These are phyloP conservation scores for Apomyelois bistriatella DNA, from an alignment of 2,888 invertebrate genomes.

Conservation along the genomic window DNA sequence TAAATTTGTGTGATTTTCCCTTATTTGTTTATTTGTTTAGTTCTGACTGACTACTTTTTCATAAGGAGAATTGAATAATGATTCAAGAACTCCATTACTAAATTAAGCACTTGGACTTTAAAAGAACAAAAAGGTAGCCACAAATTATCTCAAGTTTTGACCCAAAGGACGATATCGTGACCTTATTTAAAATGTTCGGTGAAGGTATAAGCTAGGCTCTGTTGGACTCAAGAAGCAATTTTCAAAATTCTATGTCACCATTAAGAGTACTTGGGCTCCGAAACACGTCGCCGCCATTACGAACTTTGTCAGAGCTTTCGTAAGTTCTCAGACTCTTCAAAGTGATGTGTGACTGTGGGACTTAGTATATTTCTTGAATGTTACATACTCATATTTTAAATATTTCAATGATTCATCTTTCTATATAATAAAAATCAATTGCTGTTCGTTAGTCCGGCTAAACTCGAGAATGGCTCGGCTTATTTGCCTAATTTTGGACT, in stretches of 20 bases:
- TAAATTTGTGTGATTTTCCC: too few relatives aligned
- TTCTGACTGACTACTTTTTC: too few relatives aligned
- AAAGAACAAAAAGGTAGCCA: background rate
- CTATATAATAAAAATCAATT: too few relatives aligned
- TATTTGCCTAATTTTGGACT: too few relatives aligned
- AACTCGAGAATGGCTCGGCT: too few relatives aligned
- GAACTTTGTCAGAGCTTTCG: conserved; percentile 16
- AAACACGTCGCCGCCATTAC: conserved; percentile 23
- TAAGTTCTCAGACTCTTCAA: background rate
- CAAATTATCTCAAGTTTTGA: background rate
- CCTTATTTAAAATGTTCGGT: background rate
- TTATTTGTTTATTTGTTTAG: too few relatives aligned
- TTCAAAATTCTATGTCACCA: conserved; percentile 11
- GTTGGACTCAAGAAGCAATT: background rate
- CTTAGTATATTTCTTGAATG: conserved; percentile 14
- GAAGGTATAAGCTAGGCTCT: background rate
- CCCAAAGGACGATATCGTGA: background rate
- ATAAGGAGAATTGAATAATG: too few relatives aligned
- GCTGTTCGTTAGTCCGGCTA: too few relatives aligned
- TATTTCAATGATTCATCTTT: too few relatives aligned
- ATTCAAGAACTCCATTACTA: too few relatives aligned
- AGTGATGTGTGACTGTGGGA: conserved; percentile 3
- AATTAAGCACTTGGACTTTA: too few relatives aligned
- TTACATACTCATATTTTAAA: conserved; percentile 1
- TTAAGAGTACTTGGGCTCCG: conserved; percentile 11